These are phyloP conservation scores for Hyla sarda DNA, from an alignment of 2,113 vertebrate species.

Conservation along the genomic window DNA sequence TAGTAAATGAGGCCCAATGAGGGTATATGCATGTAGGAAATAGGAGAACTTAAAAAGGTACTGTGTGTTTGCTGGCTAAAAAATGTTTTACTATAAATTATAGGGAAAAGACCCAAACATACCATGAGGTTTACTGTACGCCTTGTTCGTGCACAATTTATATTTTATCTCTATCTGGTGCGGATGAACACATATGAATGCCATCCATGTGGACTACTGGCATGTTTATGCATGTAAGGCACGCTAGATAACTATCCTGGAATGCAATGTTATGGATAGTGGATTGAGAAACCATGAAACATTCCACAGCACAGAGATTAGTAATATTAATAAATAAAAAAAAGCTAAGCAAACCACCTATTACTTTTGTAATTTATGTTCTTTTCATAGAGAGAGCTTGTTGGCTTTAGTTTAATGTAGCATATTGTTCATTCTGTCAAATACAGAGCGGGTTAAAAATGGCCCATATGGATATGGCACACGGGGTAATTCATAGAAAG, in stretches of 20 bases:
- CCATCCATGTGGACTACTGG: slow-evolving; percentile 19
- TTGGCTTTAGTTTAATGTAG: not conserved
- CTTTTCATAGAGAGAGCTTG: not conserved
- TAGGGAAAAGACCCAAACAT: not conserved
- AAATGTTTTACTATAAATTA: not conserved
- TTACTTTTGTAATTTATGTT: not conserved
- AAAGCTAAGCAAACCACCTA: not conserved
- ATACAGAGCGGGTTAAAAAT: not conserved
- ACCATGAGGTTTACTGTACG: not conserved
- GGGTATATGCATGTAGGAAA: too few species aligned
- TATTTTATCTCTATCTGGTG: not conserved
- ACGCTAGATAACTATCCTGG: slow-evolving; percentile 29
- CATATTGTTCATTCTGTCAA: not conserved
- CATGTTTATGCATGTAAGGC: slow-evolving; percentile 12
- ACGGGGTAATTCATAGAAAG: not conserved
- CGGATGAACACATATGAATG: slow-evolving; percentile 13
- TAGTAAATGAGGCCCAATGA: too few species aligned
- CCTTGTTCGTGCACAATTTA: not conserved
- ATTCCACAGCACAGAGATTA: not conserved
- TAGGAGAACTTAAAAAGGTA: not conserved
- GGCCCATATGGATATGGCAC: too few species aligned
- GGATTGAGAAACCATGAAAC: slow-evolving; percentile 9
- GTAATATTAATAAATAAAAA: not conserved
- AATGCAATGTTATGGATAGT: slow-evolving; percentile 11
- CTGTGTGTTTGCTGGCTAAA: not conserved